Evolutionary conservation across 2,797 vertebrate species (phyloP), one percentile per base, ranked within the genome.

Genomic region (Cephalopachus bancanus): DNA sequence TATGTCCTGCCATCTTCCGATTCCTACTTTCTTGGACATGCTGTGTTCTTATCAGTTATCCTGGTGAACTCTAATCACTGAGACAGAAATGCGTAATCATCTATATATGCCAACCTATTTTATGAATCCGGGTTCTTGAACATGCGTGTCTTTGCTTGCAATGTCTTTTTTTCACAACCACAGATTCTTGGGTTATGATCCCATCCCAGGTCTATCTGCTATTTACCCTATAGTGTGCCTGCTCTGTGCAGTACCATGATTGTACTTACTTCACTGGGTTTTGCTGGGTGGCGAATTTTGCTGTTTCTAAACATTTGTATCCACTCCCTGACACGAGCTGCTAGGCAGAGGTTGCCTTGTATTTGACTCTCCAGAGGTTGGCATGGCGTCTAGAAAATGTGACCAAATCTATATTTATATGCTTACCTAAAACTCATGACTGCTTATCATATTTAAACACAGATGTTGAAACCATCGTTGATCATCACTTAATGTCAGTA

Each of bases 371-470:
- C 6, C 15, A 79, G 49, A 84, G 15, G 7, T 16, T 59, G 71
- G 9, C 28, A 26, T 24, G 16, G 4, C 75, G 64, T 87, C 22
- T 64, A 7, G 8, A 24, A 30, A 57, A 26, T 67, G 14, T 74
- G 65, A 55, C 59, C 80, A 55, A 20, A 5, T 64, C 37, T 37
- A 0, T 0, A 14, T 81, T 95, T 71, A 10, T 16, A 3, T 14
- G 4, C 0, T 81, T 62, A 71, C 26, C 19, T 79, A 15, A 15
- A 44, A 51, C 3, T 55, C 83, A 84, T 10, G 53, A 3, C 22
- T 67, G 9, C 30, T 79, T 93, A 4, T 75, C 86, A 72, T 10
- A 33, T 67, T 97, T 96, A 60, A 97, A 94, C 30, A 84, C 12
- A 14, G 10, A 7, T 24, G 96, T 83, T 37, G 10, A 37, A 95